Evolutionary conservation across 2,888 invertebrate species (phyloP).

Genomic region (Volucella inanis): DNA sequence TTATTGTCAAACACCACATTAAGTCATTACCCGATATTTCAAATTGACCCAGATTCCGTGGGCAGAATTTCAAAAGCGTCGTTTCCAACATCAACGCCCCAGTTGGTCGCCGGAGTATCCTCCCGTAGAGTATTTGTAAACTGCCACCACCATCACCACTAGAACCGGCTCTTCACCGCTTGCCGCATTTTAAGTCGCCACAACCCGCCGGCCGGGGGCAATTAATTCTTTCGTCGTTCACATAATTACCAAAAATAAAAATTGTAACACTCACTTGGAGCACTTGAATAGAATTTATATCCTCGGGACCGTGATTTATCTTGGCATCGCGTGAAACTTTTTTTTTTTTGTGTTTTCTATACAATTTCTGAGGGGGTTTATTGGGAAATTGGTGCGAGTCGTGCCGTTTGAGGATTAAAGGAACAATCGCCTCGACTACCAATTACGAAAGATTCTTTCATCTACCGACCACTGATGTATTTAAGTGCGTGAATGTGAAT

Average conservation of each 20-base stretch:
- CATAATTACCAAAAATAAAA: conserved; percentile 74
- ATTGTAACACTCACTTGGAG: conserved; percentile 71
- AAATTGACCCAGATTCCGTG: conserved; percentile 64
- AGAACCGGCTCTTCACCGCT: background rate
- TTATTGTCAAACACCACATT: conserved; percentile 63
- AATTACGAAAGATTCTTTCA: conserved; percentile 57
- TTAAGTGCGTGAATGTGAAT: conserved; percentile 51
- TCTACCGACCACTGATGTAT: conserved; percentile 29
- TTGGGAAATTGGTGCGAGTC: background rate
- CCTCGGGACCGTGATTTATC: conserved; percentile 69
- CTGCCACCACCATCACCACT: conserved; percentile 2
- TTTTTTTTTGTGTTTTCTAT: background rate
- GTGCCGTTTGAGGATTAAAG: conserved; percentile 11
- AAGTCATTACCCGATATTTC: conserved; percentile 50
- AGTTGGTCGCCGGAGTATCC: conserved; percentile 1
- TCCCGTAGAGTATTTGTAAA: background rate
- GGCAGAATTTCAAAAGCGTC: conserved; percentile 47
- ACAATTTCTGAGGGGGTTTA: background rate
- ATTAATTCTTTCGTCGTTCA: conserved; percentile 72
- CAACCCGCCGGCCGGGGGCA: conserved; percentile 31
- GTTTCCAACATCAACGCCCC: conserved; percentile 18
- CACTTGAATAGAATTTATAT: conserved; percentile 73
- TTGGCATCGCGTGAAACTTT: conserved; percentile 42
- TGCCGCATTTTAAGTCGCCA: background rate
- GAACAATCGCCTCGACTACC: conserved; percentile 47